Evolutionary conservation across 2,113 vertebrate species (phyloP).

Genomic region (Austrofundulus limnaeus): DNA sequence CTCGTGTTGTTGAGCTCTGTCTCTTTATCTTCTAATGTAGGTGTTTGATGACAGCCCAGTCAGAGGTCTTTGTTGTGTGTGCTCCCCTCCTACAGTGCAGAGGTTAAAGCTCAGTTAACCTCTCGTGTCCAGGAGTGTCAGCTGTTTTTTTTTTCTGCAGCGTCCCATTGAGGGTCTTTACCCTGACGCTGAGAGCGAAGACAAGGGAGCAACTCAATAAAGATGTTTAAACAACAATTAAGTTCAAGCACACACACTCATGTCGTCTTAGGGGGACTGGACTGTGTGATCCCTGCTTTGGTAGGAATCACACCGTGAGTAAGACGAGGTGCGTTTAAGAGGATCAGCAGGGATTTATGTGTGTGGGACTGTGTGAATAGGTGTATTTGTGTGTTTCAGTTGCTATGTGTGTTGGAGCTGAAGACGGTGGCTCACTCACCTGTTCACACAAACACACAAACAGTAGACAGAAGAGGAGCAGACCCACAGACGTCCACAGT

Average conservation of each 20-base stretch:
- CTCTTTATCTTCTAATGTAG: conserved; percentile 26
- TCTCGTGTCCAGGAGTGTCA: conserved; percentile 55
- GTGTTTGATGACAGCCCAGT: conserved; percentile 40
- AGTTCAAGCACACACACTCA: conserved; percentile 17
- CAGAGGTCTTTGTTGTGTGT: conserved; percentile 34
- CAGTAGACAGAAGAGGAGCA: conserved; percentile 56
- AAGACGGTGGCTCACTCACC: conserved; percentile 69
- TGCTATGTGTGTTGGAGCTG: conserved; percentile 42
- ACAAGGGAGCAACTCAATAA: conserved; percentile 53
- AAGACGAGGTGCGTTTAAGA: conserved; percentile 30
- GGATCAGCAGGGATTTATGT: conserved; percentile 58
- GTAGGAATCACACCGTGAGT: conserved; percentile 31
- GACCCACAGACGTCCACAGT: conserved; percentile 44
- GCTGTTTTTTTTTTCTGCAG: conserved; percentile 52
- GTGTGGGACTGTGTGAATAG: conserved; percentile 48
- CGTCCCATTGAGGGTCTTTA: conserved; percentile 31
- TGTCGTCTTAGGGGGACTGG: background rate
- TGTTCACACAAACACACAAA: conserved; percentile 73
- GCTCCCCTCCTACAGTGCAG: conserved; percentile 44
- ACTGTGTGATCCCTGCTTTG: conserved; percentile 31
- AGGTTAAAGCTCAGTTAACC: conserved; percentile 70
- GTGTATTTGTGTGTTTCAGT: conserved; percentile 49
- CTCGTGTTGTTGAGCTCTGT: conserved; percentile 1
- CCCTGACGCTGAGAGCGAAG: conserved; percentile 45
- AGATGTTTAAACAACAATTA: conserved; percentile 62